Base-by-base conservation (phyloP, 2,113 vertebrate genomes). In the Sialia sialis region DNA sequence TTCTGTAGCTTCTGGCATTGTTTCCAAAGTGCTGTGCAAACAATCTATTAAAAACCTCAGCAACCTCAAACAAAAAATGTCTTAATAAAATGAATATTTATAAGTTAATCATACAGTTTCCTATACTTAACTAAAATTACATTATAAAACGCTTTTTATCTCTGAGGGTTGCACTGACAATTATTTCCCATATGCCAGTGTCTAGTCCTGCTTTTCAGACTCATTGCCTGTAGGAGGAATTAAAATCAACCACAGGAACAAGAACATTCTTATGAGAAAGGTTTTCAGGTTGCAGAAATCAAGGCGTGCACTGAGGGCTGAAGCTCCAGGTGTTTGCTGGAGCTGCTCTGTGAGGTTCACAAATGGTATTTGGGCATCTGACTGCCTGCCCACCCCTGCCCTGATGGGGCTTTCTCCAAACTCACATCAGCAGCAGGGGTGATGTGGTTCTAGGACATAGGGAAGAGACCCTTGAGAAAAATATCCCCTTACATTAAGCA, bases 1-100 rank as follows among this genome's bases (percentile, higher is more conserved):
- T 84, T 75, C 56, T 75, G 44, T 21, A 77, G 59, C 48, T 81
- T 77, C 38, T 68, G 68, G 64, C 60, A n/a, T 67, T 48, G 52
- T 92, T 86, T 86, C 43, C 44, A 64, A 86, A 94, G 43, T n/a
- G 29, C 78, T 56, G 39, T 56, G 27, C 59, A 93, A 95, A 80
- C 48, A 87, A 41, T 30, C 43, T 72, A 25, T 68, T 16, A 36
- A 58, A 82, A 73, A 14, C 0, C 0, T 5, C 18, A 63, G 34
- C 36, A 64, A 70, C 4, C 39, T 86, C 36, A 41, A 89, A 78
- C n/a, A 64, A 67, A 54, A 76, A 74, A 29, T 16, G 51, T 12
- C 19, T 59, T 66, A 6, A 76, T 27, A 58, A 94, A 90, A 75
- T 44, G 2, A 46, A n/a, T 84, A 89, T 63, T 90, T 79, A 8